Base-by-base conservation (phyloP, 2,797 vertebrate genomes). In the Clarias pachynema region DNA sequence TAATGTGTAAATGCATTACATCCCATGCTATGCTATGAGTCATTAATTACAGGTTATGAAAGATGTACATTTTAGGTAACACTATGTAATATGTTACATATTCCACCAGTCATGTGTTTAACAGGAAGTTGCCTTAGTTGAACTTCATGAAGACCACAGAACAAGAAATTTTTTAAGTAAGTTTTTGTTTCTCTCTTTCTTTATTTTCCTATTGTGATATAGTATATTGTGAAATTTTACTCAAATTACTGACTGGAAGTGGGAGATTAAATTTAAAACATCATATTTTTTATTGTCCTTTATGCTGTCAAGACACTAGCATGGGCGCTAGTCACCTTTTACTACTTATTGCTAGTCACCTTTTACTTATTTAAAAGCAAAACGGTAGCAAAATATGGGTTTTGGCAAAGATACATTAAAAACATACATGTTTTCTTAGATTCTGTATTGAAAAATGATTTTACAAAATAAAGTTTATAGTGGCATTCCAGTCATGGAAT, bases 361-460 rank as follows among this genome's bases (percentile, higher is more conserved):
- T 44, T 12, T n/a, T n/a, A 44, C 69, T 72, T 72, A 40, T 44
- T 24, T 72, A 72, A 44, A 44, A 72, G 69, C 22, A 72, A 72
- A 44, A 40, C 14, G 9, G 7, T 18, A 34, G 18, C 68, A 24
- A 44, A 20, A 18, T 68, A 16, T 37, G 7, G 9, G 20, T 3
- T 26, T 66, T 22, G 10, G 10, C 22, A 16, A 14, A 44, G 37
- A 74, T 74, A 44, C 5, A n/a, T 29, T 34, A 70, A 10, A 37
- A 70, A 4, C 22, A 5, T 70, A 4, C 34, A 24, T 14, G 34
- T 4, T 70, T 40, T 69, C 18, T 20, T 37, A 10, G 18, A 68
- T 34, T 68, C 31, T 20, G 66, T 22, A 31, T 37, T 20, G 7
- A 37, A 34, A 34, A 20, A 66, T 16, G 5, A 60, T 60, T 60